phyloP scores from a whole-genome alignment of 2,113 vertebrate genomes.

The Phrynosoma blainvillii region DNA sequence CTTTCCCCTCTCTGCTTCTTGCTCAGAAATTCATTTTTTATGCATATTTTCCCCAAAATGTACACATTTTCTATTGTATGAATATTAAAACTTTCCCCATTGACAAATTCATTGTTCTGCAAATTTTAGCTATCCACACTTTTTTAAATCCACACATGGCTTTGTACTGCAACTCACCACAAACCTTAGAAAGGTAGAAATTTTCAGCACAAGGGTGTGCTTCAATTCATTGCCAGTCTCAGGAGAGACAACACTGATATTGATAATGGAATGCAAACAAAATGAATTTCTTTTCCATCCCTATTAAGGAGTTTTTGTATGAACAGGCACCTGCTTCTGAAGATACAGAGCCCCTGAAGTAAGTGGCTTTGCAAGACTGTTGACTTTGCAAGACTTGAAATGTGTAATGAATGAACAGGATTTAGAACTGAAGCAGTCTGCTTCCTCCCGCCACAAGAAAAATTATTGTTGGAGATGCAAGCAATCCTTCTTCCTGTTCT shows the following conservation, averaged over 20 bases:
- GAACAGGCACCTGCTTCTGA: background rate
- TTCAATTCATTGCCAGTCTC: background rate
- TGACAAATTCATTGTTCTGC: background rate
- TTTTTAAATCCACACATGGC: too few relatives aligned
- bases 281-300: background rate
- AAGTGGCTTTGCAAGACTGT: background rate
- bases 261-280: background rate
- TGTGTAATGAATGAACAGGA: slow-evolving; percentile 8
- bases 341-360: background rate
- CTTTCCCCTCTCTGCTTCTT: too few relatives aligned
- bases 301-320: background rate
- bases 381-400: slow-evolving; percentile 18
- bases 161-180: background rate
- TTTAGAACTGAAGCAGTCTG: background rate
- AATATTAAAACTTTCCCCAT: background rate
- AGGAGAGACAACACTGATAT: background rate
- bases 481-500: background rate
- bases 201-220: background rate
- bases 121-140: too few relatives aligned
- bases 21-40: too few relatives aligned
- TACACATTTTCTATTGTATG: background rate
- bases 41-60: too few relatives aligned
- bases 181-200: too few relatives aligned
- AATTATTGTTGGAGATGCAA: background rate
- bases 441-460: background rate